Conservation (phyloP, 2,113 vertebrate genomes). For the Phaethornis superciliosus region DNA sequence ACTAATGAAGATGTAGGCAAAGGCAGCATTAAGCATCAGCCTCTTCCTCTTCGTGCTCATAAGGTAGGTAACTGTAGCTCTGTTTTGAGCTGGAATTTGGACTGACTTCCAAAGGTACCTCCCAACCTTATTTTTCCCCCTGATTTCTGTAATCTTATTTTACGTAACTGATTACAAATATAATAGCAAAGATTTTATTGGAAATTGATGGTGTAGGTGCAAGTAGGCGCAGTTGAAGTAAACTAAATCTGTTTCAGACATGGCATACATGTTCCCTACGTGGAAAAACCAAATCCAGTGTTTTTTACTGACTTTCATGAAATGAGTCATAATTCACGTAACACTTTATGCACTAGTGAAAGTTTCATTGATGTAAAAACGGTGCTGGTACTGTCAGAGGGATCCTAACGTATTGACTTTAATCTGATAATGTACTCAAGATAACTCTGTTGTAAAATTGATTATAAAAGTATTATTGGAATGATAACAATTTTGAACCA, state of each 20-base stretch:
- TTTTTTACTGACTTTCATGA: not conserved
- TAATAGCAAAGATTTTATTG: not conserved
- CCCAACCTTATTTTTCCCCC: not conserved
- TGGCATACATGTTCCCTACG: not conserved
- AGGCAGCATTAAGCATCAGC: no score
- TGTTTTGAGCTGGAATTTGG: not conserved
- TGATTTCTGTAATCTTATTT: not conserved
- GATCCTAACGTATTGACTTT: not conserved
- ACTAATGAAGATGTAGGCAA: no score
- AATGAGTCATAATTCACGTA: not conserved
- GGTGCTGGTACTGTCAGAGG: not conserved
- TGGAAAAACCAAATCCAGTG: not conserved
- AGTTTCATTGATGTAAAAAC: not conserved
- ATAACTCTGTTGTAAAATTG: not conserved
- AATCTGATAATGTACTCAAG: not conserved
- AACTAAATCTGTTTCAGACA: not conserved
- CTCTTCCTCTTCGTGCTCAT: no score
- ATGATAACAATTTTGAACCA: not conserved
- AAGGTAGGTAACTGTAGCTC: not conserved
- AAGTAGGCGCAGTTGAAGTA: not conserved
- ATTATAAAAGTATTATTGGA: not conserved
- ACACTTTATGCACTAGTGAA: not conserved
- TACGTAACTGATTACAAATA: not conserved
- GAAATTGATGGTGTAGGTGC: not conserved
- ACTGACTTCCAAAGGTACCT: not conserved